phyloP scores from a whole-genome alignment of 1,140 invertebrate genomes.

The Anastrepha ludens region DNA sequence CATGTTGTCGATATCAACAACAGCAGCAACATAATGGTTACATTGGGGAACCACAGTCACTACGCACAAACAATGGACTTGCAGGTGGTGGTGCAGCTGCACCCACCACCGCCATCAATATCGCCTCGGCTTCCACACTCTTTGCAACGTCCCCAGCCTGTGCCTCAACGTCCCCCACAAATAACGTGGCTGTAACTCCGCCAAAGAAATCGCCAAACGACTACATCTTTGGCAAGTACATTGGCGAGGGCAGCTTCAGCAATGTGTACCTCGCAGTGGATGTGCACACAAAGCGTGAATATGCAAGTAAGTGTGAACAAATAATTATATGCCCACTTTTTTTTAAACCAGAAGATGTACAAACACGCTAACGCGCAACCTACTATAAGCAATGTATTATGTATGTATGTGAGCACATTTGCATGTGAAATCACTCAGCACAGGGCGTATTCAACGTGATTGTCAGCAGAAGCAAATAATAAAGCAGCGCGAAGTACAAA shows the following conservation, averaged over 20 bases:
- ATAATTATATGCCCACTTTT: background rate
- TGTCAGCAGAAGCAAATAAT: background rate
- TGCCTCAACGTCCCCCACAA: slow-evolving; percentile 51
- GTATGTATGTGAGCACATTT: background rate
- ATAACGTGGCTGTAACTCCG: slow-evolving; percentile 72
- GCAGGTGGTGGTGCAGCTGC: slow-evolving; percentile 19
- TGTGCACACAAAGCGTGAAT: slow-evolving; percentile 90
- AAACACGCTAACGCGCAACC: too few relatives aligned
- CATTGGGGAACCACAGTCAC: background rate
- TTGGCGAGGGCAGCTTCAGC: slow-evolving; percentile 97
- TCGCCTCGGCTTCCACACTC: background rate
- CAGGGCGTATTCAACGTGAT: background rate
- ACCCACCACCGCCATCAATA: slow-evolving; percentile 22
- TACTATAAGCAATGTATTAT: background rate
- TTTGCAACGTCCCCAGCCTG: background rate
- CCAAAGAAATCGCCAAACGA: slow-evolving; percentile 87
- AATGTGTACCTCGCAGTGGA: slow-evolving; percentile 96
- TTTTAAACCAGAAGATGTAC: too few relatives aligned
- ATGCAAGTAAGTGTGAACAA: slow-evolving; percentile 87
- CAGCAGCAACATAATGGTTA: slow-evolving; percentile 22
- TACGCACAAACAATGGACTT: background rate
- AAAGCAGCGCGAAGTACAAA: background rate
- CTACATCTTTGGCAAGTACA: slow-evolving; percentile 95
- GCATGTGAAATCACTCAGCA: background rate
- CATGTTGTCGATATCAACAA: slow-evolving; percentile 54